Conservation (phyloP, 1,140 invertebrate genomes). For the Coptotermes formosanus region DNA sequence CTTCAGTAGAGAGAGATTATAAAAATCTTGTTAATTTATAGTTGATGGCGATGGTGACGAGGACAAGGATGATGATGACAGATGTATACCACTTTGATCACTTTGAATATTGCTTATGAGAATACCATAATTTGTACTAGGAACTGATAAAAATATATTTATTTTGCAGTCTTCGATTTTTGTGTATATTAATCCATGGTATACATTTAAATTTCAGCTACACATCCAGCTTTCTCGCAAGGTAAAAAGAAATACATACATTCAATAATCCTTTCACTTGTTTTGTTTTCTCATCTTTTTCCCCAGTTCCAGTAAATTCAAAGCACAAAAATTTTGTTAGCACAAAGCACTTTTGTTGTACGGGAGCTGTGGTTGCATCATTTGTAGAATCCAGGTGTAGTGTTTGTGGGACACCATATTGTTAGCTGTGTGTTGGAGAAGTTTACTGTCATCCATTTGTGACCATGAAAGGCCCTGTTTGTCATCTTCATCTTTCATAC, state of each 20-base stretch:
- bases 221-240: neutral
- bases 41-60: too few relatives aligned
- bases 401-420: too few relatives aligned
- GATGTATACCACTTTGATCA: too few relatives aligned
- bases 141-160: neutral
- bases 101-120: too few relatives aligned
- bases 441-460: too few relatives aligned
- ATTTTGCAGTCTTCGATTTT: neutral
- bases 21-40: too few relatives aligned
- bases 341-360: neutral
- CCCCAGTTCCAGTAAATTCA: neutral
- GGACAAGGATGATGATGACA: too few relatives aligned
- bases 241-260: conserved; percentile 1
- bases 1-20: too few relatives aligned
- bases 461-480: too few relatives aligned
- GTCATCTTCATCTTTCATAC: too few relatives aligned
- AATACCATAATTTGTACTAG: too few relatives aligned
- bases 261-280: neutral
- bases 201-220: neutral
- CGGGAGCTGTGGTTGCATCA: neutral
- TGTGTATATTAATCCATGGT: neutral
- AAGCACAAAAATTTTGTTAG: neutral
- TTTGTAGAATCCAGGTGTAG: neutral
- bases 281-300: neutral
- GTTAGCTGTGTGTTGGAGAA: too few relatives aligned